These are phyloP conservation scores for Trichechus manatus DNA, from an alignment of 2,113 vertebrate species.

Conservation along the genomic window DNA sequence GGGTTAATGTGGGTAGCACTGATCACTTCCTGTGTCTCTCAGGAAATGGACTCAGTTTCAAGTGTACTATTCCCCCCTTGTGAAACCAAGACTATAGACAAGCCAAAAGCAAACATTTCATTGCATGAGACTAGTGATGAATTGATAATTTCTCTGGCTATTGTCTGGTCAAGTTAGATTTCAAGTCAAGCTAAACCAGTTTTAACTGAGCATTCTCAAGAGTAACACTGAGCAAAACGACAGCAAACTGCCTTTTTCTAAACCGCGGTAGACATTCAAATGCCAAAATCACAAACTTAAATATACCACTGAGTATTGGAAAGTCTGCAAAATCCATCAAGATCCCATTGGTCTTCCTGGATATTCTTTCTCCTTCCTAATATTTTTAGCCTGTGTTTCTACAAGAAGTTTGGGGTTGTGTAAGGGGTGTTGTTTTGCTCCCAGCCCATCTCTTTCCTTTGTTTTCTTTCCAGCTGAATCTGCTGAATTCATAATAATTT, in stretches of 20 bases:
- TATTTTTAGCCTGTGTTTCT: constrained; percentile 56
- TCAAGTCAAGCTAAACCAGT: constrained; percentile 23
- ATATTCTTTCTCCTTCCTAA: constrained; percentile 54
- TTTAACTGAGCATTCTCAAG: constrained; percentile 7
- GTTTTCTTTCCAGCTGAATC: constrained; percentile 56
- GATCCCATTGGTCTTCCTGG: constrained; percentile 26
- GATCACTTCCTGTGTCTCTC: neutral
- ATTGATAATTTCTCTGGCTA: constrained; percentile 32
- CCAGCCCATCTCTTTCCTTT: constrained; percentile 10
- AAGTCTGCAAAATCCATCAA: constrained; percentile 79
- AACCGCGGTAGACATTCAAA: constrained; percentile 32
- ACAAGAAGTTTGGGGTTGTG: neutral
- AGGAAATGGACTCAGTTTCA: neutral
- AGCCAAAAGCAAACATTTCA: neutral
- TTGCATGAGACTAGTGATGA: neutral
- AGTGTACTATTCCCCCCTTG: neutral
- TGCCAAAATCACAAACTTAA: constrained; percentile 38
- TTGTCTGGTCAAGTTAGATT: constrained; percentile 33
- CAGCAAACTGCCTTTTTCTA: neutral
- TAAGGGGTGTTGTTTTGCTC: constrained; percentile 50
- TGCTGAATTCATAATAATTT: constrained; percentile 54
- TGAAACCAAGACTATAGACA: neutral
- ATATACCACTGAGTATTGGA: neutral
- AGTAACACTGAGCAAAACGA: neutral
- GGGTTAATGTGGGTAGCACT: neutral